phyloP scores from a whole-genome alignment of 2,888 invertebrate species.

The Dynastes hyllus region DNA sequence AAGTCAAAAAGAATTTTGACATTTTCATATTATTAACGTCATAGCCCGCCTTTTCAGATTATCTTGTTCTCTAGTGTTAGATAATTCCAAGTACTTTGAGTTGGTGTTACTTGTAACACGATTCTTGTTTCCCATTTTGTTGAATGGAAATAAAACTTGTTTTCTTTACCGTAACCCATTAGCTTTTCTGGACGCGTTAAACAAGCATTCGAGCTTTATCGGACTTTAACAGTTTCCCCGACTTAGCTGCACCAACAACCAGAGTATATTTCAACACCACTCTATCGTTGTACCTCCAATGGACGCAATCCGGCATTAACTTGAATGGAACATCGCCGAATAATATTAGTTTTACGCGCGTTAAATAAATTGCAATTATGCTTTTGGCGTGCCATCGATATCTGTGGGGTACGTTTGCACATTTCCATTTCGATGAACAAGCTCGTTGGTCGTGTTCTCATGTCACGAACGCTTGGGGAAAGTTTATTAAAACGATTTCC shows the following conservation, averaged over 20 bases:
- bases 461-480: background rate
- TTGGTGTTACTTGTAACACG: too few relatives aligned
- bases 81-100: too few relatives aligned
- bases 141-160: too few relatives aligned
- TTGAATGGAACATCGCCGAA: background rate
- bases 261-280: background rate
- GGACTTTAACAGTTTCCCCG: background rate
- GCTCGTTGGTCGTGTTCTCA: too few relatives aligned
- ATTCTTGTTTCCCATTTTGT: too few relatives aligned
- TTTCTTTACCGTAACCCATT: too few relatives aligned
- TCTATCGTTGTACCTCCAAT: background rate
- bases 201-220: too few relatives aligned
- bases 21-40: too few relatives aligned
- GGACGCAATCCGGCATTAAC: background rate
- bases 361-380: constrained; percentile 2
- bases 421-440: constrained; percentile 3
- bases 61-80: too few relatives aligned
- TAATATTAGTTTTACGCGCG: constrained; percentile 21
- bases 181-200: too few relatives aligned
- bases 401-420: background rate
- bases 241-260: background rate
- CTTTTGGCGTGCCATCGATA: background rate
- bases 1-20: too few relatives aligned
- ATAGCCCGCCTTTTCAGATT: too few relatives aligned
- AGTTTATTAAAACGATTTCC: constrained; percentile 22